Evolutionary conservation across 2,888 invertebrate genomes (phyloP).

Genomic region (Trissonchulus latispiculum): DNA sequence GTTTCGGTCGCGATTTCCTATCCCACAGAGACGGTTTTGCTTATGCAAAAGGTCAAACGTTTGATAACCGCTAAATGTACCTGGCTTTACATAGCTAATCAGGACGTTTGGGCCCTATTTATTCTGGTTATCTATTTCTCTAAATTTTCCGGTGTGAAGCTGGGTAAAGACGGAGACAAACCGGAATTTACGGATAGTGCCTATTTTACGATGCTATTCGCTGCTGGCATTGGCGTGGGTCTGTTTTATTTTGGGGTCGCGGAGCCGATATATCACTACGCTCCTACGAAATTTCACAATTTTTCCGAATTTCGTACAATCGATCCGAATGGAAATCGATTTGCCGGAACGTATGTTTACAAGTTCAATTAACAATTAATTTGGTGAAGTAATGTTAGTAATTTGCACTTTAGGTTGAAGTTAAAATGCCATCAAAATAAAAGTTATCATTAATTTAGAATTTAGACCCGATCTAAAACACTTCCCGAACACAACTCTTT

Average conservation of each 20-base stretch:
- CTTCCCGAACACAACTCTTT: too few relatives aligned
- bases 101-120: constrained; percentile 22
- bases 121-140: constrained; percentile 25
- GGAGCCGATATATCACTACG: constrained; percentile 27
- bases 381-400: too few relatives aligned
- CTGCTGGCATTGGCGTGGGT: constrained; percentile 27
- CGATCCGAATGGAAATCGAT: too few relatives aligned
- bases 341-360: too few relatives aligned
- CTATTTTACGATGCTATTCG: constrained; percentile 27
- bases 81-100: constrained; percentile 17
- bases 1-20: background rate
- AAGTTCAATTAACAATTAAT: too few relatives aligned
- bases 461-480: too few relatives aligned
- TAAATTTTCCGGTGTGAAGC: constrained; percentile 23
- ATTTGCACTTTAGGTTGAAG: too few relatives aligned
- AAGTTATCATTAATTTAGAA: too few relatives aligned
- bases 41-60: background rate
- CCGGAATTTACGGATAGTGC: constrained; percentile 25
- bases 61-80: constrained; percentile 17
- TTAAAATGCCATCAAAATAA: too few relatives aligned
- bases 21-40: background rate
- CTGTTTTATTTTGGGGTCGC: constrained; percentile 27
- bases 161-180: constrained; percentile 25
- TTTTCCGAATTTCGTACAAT: too few relatives aligned
- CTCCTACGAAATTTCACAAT: too few relatives aligned